Percentiles rank a stretch among this genome's conserved stretches.
These are phyloP conservation scores for Cryptoblepharus egeriae DNA, from an alignment of 2,797 vertebrate species.

Conservation along the genomic window DNA sequence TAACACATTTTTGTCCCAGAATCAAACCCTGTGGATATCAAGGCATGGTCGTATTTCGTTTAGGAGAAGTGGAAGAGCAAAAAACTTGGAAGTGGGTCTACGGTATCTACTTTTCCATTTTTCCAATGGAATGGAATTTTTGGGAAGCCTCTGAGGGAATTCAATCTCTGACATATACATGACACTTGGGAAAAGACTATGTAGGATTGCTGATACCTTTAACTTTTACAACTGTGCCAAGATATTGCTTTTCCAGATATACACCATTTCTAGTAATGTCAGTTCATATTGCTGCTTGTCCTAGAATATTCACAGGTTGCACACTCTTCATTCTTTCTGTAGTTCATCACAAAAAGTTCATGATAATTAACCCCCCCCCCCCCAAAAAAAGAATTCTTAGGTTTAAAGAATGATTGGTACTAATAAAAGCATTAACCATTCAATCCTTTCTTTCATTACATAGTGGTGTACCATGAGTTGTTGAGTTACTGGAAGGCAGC, in stretches of 20 bases:
- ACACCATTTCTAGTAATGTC: conserved; percentile 1
- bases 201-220: not conserved
- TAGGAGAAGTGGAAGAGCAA: no score
- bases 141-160: no score
- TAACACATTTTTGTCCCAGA: no score
- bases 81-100: no score
- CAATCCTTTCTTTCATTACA: not conserved
- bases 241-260: not conserved
- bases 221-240: not conserved
- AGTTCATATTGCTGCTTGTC: not conserved
- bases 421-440: not conserved
- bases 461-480: no score
- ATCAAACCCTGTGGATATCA: no score
- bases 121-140: no score
- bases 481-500: no score
- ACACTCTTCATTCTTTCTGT: not conserved
- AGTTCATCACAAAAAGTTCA: not conserved
- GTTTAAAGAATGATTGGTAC: no score
- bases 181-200: not conserved
- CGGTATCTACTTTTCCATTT: no score
- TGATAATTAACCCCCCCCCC: not conserved
- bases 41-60: no score
- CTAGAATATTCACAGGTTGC: not conserved
- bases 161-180: not conserved
- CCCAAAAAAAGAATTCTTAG: no score